Evolutionary conservation across 2,797 vertebrate species (phyloP), one percentile per base, ranked within the genome.

Genomic region (Macrochelys suwanniensis): DNA sequence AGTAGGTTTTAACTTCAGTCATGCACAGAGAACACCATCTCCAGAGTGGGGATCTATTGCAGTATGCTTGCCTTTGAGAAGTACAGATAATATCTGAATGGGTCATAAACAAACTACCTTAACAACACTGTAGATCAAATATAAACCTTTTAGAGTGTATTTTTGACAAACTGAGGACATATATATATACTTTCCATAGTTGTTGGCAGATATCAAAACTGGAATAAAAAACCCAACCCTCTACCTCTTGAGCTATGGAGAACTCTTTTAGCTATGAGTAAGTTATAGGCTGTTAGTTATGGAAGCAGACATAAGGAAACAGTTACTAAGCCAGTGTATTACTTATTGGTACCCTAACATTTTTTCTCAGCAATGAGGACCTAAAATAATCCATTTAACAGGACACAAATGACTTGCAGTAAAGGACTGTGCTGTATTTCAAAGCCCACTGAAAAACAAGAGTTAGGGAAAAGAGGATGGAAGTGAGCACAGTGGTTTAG

Each of bases 391-490:
- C 82, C 77, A 37, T 93, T 89, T 42, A 95, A 49, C 33, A 87
- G 16, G 42, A 57, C 42, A 56, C 0, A 0, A 88, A 5, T n/a
- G 33, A 85, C 8, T 16, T 76, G 16, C 42, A 49, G 81, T 80
- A 21, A 92, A 84, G 23, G 13, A 65, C 54, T 4, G 85, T 25
- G 79, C 4, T 25, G 21, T 33, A 91, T 84, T 89, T 80, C 33
- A 89, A 96, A 95, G 88, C n/a, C 4, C 4, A 95, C 1, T 53
- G 33, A 21, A 82, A 82, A 56, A 80, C 33, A 56, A 57, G 0
- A 86, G 19, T 80, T 57, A 76, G 54, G 65, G 28, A 93, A 0
- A 0, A n/a, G 33, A 84, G 0, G 74, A 33, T 26, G 11, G 12
- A 94, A 95, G 82, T 78, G 92, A 90, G 93, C 11, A 0, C 51